These are phyloP conservation scores for Agonopterix alstromeriana DNA, from an alignment of 2,888 invertebrate species.

Conservation along the genomic window DNA sequence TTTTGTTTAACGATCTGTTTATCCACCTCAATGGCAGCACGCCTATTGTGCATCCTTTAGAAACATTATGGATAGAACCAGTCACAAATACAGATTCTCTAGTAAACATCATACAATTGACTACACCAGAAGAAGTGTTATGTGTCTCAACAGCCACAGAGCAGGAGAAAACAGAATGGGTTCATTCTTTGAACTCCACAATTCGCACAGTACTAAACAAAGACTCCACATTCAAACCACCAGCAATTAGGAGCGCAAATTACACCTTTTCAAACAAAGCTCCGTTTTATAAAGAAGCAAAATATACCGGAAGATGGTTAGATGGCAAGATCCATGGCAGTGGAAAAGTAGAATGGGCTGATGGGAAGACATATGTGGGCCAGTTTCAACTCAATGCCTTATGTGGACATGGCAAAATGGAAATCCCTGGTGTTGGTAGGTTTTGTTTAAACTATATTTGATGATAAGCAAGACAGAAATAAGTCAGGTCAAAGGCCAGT, in stretches of 20 bases:
- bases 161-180: constrained; percentile 87
- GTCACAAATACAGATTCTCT: constrained; percentile 80
- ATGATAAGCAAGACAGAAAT: too few relatives aligned
- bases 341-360: constrained; percentile 89
- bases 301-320: constrained; percentile 88
- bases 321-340: constrained; percentile 89
- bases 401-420: constrained; percentile 84
- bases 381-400: constrained; percentile 85
- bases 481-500: too few relatives aligned
- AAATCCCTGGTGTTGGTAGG: constrained; percentile 78
- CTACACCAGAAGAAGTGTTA: constrained; percentile 87
- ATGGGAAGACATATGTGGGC: constrained; percentile 88
- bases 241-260: constrained; percentile 82
- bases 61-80: constrained; percentile 88
- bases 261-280: constrained; percentile 84
- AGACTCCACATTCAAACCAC: constrained; percentile 79
- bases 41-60: constrained; percentile 80
- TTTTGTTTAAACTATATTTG: constrained; percentile 3
- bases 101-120: constrained; percentile 81
- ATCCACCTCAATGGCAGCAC: constrained; percentile 84
- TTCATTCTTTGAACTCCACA: constrained; percentile 84
- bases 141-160: constrained; percentile 80
- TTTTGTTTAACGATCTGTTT: constrained; percentile 88
- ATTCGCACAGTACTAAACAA: constrained; percentile 82
- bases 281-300: constrained; percentile 84